These are phyloP conservation scores for Smutsia gigantea DNA, from an alignment of 2,797 vertebrate species.

Conservation along the genomic window DNA sequence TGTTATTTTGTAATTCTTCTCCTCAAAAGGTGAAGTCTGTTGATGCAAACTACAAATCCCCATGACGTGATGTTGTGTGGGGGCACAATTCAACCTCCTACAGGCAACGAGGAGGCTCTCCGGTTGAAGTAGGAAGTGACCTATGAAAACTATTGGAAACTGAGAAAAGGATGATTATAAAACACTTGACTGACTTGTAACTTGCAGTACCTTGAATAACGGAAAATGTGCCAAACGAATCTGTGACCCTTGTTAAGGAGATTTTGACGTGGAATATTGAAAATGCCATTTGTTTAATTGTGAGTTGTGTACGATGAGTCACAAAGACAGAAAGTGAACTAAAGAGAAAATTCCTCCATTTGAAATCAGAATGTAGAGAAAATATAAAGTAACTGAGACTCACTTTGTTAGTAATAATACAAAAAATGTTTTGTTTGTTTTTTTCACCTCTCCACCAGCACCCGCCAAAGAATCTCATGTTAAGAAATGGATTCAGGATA, in stretches of 20 bases:
- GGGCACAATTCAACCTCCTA: neutral
- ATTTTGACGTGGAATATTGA: neutral
- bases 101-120: neutral
- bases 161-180: neutral
- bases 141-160: neutral
- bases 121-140: neutral
- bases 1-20: neutral
- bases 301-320: neutral
- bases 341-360: neutral
- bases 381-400: neutral
- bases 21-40: neutral
- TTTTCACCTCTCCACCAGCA: neutral
- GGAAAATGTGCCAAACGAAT: neutral
- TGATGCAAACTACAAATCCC: neutral
- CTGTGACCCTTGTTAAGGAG: neutral
- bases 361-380: neutral
- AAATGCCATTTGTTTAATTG: neutral
- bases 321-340: neutral
- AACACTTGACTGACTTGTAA: neutral
- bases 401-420: neutral
- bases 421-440: neutral
- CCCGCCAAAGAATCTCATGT: neutral
- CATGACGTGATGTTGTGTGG: neutral
- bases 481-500: neutral
- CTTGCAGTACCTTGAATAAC: neutral